A percentile compares a stretch with the other conserved stretches of the same genome.
Evolutionary conservation across 2,113 vertebrate species (phyloP).

Genomic region (Microtus richardsoni): DNA sequence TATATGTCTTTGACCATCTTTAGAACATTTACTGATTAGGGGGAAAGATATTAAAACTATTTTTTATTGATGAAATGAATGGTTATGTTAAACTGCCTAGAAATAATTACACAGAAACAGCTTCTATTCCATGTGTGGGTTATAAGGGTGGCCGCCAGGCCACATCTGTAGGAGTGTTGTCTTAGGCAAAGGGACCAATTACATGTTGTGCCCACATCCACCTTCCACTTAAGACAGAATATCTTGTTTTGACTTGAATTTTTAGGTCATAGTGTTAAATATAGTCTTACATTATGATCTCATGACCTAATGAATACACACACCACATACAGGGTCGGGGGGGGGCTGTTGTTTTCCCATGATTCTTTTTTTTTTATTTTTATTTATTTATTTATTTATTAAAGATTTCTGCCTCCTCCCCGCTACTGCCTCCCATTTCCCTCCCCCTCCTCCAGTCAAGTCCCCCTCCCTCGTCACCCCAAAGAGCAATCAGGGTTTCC

Average conservation of each 20-base stretch:
- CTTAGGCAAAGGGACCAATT: neutral
- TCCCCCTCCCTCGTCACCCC: no score
- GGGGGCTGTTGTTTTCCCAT: neutral
- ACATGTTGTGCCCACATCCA: neutral
- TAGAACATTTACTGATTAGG: slow-evolving; percentile 51
- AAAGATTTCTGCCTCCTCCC: no score
- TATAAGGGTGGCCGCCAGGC: neutral
- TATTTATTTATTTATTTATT: no score
- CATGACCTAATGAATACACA: neutral
- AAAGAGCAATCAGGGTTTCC: no score
- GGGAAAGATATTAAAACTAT: slow-evolving; percentile 23
- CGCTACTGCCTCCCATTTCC: no score
- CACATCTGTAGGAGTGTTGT: neutral
- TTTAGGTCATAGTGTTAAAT: neutral
- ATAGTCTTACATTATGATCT: neutral
- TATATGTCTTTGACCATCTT: slow-evolving; percentile 16
- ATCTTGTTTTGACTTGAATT: neutral
- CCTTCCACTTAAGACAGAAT: neutral
- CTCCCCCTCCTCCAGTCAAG: no score
- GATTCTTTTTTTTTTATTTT: neutral
- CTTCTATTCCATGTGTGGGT: neutral
- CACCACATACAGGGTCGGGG: neutral
- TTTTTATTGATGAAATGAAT: neutral
- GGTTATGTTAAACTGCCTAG: neutral
- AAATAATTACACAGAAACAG: neutral